Evolutionary conservation across 1,140 invertebrate genomes (phyloP), one percentile per base, ranked within the genome.

Genomic region (Hydropsyche tenuis): DNA sequence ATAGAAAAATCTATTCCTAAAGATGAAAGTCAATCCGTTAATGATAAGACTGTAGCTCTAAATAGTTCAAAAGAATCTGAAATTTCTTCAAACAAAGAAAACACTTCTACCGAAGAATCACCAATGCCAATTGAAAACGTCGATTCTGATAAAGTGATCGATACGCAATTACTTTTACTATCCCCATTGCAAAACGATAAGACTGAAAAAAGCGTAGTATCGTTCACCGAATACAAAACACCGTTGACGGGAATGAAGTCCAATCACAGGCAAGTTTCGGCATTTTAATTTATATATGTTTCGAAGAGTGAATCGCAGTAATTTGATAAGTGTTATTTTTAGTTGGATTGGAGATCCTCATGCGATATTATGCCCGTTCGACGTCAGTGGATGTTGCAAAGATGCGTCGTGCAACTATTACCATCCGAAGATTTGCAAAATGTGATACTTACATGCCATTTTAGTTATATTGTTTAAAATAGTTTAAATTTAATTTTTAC

Each of bases 331-430:
- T 37, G 3, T 37, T 37, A 7, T 12, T 86, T 86, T 80, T 82
- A 85, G 84, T 74, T 84, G 83, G 83, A 66, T 80, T 48, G 81
- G 79, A 46, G 84, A 86, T 72, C 81, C 83, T 46, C 83, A 85
- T 75, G 82, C 79, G 27, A 82, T 86, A 65, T 81, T 86, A 66
- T 86, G 85, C 69, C 85, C 83, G 7, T 86, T 82, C 79, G 84
- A 85, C 77, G 81, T 85, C 30, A 81, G 80, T 74, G 85, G 85
- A 68, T 82, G 79, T 75, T 86, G 85, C 82, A 83, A 82, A 77
- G 85, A 86, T 73, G 70, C 82, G 42, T 81, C 83, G 69, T 86
- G 85, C 83, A 84, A 81, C 81, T 84, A 84, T 79, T 77, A 84
- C 56, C 85, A 86, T 76, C 82, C 81, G 42, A 82, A 82, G 18